Conservation (phyloP, 2,113 vertebrate genomes). For the Ascaphus truei region DNA sequence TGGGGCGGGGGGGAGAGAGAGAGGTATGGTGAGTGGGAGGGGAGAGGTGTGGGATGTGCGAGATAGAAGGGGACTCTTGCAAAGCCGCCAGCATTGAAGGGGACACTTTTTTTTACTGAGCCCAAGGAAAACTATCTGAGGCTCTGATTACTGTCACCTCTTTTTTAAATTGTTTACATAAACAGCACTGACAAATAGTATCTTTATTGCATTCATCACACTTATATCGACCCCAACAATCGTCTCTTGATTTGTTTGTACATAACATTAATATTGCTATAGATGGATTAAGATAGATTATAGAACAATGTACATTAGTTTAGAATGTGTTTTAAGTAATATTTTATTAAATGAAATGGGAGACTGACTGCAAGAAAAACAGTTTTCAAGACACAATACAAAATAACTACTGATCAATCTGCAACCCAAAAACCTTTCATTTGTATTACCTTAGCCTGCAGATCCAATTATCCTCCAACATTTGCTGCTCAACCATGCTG, state of each 20-base stretch:
- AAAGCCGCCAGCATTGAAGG: too few species aligned
- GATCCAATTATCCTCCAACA: constrained; percentile 63
- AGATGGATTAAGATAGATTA: neutral
- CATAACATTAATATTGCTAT: neutral
- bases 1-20: too few species aligned
- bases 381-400: constrained; percentile 37
- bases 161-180: too few species aligned
- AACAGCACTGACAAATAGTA: neutral
- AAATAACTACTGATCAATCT: constrained; percentile 52
- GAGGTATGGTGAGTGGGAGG: too few species aligned
- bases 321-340: constrained; percentile 11
- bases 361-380: constrained; percentile 32
- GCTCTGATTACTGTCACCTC: too few species aligned
- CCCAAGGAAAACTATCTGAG: too few species aligned
- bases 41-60: too few species aligned
- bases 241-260: neutral
- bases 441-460: constrained; percentile 49
- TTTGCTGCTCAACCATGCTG: constrained; percentile 61
- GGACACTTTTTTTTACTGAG: too few species aligned
- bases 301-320: too few species aligned
- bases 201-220: neutral
- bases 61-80: too few species aligned
- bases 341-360: constrained; percentile 30
- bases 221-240: neutral
- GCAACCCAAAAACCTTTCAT: constrained; percentile 42